A percentile compares a stretch with the other conserved stretches of the same genome.
Conservation (phyloP, 2,888 invertebrate species). For the Opisthograptis luteolata region DNA sequence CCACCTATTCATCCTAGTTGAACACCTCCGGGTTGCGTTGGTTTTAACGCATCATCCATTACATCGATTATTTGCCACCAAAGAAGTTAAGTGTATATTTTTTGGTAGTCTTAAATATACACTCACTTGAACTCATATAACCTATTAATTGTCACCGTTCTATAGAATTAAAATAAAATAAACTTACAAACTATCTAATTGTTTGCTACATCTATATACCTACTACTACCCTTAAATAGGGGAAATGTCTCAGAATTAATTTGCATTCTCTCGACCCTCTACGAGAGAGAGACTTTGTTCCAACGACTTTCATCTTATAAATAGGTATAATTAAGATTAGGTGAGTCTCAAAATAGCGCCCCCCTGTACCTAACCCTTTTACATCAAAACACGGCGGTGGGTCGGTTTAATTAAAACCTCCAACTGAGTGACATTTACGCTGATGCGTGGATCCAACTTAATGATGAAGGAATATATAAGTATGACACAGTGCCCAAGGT, state of each 20-base stretch:
- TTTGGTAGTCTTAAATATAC: too few species aligned
- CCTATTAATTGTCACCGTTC: too few species aligned
- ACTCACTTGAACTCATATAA: too few species aligned
- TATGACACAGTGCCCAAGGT: constrained; percentile 2
- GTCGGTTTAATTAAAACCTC: constrained; percentile 79
- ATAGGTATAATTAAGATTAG: constrained; percentile 20
- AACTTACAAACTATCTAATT: too few species aligned
- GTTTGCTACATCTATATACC: neutral
- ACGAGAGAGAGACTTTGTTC: neutral
- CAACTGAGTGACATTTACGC: constrained; percentile 75
- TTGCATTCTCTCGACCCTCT: neutral
- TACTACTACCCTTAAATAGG: too few species aligned
- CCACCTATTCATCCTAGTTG: too few species aligned
- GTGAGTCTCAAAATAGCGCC: constrained; percentile 12
- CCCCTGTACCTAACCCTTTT: constrained; percentile 35
- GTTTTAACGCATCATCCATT: too few species aligned
- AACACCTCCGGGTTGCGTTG: too few species aligned
- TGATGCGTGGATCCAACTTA: constrained; percentile 70
- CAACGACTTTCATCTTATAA: constrained; percentile 11
- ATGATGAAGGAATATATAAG: constrained; percentile 45
- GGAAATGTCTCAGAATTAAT: neutral
- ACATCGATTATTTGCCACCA: too few species aligned
- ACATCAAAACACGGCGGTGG: constrained; percentile 58
- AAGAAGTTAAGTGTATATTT: too few species aligned
- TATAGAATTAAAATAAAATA: too few species aligned